These are phyloP conservation scores for Pristionchus japonicus DNA, from an alignment of 2,888 invertebrate genomes.

Conservation along the genomic window DNA sequence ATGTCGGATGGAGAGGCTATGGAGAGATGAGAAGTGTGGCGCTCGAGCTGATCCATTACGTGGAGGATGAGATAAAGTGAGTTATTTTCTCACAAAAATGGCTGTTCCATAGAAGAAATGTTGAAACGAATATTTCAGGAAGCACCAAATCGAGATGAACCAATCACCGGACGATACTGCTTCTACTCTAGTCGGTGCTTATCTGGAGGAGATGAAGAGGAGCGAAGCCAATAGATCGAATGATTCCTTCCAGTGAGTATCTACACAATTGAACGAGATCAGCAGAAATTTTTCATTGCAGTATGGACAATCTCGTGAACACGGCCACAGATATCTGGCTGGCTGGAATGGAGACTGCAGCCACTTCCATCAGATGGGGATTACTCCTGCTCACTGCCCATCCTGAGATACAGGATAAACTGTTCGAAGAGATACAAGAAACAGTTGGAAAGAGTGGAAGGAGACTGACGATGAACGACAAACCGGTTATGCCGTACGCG, in stretches of 20 bases:
- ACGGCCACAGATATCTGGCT: constrained; percentile 47
- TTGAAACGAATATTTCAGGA: background rate
- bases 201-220: constrained; percentile 33
- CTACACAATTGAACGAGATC: background rate
- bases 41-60: constrained; percentile 35
- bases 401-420: constrained; percentile 34
- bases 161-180: background rate
- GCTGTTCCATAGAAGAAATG: too few species aligned
- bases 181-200: constrained; percentile 12
- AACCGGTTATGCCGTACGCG: constrained; percentile 32
- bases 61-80: constrained; percentile 1
- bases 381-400: constrained; percentile 26
- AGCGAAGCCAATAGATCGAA: background rate
- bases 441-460: constrained; percentile 38
- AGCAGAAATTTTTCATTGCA: background rate
- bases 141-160: background rate
- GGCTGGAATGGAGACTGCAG: constrained; percentile 48
- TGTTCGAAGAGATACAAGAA: constrained; percentile 27
- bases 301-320: constrained; percentile 46
- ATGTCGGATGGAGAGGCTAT: constrained; percentile 42
- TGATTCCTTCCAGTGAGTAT: background rate
- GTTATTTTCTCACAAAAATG: background rate
- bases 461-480: constrained; percentile 42
- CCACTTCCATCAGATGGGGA: constrained; percentile 47
- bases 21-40: constrained; percentile 43